Evolutionary conservation across 2,888 invertebrate species (phyloP).

Genomic region (Seladonia tumulorum): DNA sequence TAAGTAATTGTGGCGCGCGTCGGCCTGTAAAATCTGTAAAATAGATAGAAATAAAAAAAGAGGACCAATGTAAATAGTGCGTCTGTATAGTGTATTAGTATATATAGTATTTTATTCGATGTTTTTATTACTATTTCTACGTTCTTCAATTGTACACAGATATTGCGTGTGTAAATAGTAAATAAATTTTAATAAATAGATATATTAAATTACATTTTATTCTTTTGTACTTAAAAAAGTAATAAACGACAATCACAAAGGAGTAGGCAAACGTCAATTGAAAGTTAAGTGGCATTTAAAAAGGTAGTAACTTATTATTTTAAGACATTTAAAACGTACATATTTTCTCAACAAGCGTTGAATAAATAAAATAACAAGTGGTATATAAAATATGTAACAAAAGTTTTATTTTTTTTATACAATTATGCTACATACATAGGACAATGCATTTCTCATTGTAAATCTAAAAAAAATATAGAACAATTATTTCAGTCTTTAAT

Average conservation of each 20-base stretch:
- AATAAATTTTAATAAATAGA: conserved; percentile 71
- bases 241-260: conserved; percentile 14
- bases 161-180: conserved; percentile 73
- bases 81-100: conserved; percentile 76
- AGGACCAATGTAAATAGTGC: conserved; percentile 83
- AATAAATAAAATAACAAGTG: conserved; percentile 25
- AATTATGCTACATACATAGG: conserved; percentile 80
- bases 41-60: conserved; percentile 60
- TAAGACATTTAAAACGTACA: not conserved
- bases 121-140: conserved; percentile 72
- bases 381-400: conserved; percentile 74
- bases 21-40: conserved; percentile 67
- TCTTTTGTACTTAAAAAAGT: conserved; percentile 33
- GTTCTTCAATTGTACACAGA: conserved; percentile 69
- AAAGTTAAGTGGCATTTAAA: not conserved
- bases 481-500: conserved; percentile 80
- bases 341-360: not conserved
- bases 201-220: conserved; percentile 38
- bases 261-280: not conserved
- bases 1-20: conserved; percentile 44
- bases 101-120: conserved; percentile 62
- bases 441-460: conserved; percentile 70
- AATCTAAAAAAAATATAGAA: conserved; percentile 78
- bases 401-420: conserved; percentile 78
- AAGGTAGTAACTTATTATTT: conserved; percentile 1